Base-by-base conservation (phyloP, 2,797 vertebrate species). In the Lycodopsis pacificus region DNA sequence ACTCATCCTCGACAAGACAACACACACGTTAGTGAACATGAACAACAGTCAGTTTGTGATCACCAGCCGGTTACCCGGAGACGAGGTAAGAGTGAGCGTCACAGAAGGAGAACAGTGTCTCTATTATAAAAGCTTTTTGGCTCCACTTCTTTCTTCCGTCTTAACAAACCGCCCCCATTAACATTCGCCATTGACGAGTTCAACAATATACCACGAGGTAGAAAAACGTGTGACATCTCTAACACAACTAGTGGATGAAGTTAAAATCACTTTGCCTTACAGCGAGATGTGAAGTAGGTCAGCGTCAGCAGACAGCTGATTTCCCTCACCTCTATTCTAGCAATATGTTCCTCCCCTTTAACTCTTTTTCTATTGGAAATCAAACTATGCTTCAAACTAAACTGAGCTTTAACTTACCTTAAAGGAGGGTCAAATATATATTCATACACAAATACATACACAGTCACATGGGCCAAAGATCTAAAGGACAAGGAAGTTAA, bases 281-380 rank as follows among this genome's bases (percentile, higher is more conserved):
- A 73, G 81, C 81, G 19, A 65, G 14, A 81, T 63, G 78, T 73
- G 78, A 90, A 92, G 77, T 88, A 89, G 85, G 90, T 88, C 91
- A 88, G 68, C 34, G 30, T 72, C 65, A 81, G 71, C 65, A 49
- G 48, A 66, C 79, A 73, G 69, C 40, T 63, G 68, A 64, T 71
- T 81, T 77, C 67, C 65, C 61, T 65, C 61, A 8, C 32, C 62
- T 58, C 42, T 68, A 25, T 68, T 77, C 49, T 57, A 30, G 25
- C n/a, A 81, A 53, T 79, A 40, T 44, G 36, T 44, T 42, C 36
- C 40, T 46, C 13, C 22, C 53, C 20, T 38, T 22, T 11, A 71
- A 63, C 13, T 56, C 59, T 64, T 46, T 44, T 67, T 69, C 27
- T 17, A 27, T 14, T 12, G 10, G 7, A 72, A 78, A 61, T 59